These are phyloP conservation scores for Caenorhabditis sp. DNA, from an alignment of 2,888 invertebrate species.

Conservation along the genomic window DNA sequence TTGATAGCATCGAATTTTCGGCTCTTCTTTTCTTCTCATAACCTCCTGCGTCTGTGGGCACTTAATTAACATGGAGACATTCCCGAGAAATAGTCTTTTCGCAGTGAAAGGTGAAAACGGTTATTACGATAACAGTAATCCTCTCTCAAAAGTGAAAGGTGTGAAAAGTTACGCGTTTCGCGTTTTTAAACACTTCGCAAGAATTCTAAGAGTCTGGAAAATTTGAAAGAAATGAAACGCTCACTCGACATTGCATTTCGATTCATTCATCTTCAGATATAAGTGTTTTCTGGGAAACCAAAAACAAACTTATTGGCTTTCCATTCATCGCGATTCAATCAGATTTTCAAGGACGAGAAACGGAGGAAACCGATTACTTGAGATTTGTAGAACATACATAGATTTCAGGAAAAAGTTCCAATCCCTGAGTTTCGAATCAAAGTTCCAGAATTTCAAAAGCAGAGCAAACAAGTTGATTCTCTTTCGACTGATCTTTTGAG, in stretches of 20 bases:
- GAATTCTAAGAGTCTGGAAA: too few species aligned
- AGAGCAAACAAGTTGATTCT: constrained; percentile 45
- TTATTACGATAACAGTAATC: constrained; percentile 49
- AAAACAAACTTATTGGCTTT: constrained; percentile 1
- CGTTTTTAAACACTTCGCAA: background rate
- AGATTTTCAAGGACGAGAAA: constrained; percentile 37
- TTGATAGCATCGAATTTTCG: constrained; percentile 59
- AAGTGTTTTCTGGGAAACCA: background rate
- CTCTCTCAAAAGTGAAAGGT: background rate
- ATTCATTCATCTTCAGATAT: background rate
- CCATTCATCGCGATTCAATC: constrained; percentile 22
- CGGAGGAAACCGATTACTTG: too few species aligned
- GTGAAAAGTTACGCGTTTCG: constrained; percentile 11
- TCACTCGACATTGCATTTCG: constrained; percentile 4
- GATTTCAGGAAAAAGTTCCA: constrained; percentile 3
- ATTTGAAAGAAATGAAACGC: too few species aligned
- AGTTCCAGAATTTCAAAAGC: constrained; percentile 23
- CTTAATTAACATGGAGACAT: too few species aligned
- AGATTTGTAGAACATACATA: too few species aligned
- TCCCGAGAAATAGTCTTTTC: constrained; percentile 32
- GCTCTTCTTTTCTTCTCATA: constrained; percentile 6
- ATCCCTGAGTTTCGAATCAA: constrained; percentile 31
- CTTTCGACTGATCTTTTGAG: constrained; percentile 40
- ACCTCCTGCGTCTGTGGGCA: constrained; percentile 18
- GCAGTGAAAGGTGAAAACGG: constrained; percentile 30